Base-by-base conservation (phyloP, 2,113 vertebrate genomes). In the Coptodon bakossiorum region DNA sequence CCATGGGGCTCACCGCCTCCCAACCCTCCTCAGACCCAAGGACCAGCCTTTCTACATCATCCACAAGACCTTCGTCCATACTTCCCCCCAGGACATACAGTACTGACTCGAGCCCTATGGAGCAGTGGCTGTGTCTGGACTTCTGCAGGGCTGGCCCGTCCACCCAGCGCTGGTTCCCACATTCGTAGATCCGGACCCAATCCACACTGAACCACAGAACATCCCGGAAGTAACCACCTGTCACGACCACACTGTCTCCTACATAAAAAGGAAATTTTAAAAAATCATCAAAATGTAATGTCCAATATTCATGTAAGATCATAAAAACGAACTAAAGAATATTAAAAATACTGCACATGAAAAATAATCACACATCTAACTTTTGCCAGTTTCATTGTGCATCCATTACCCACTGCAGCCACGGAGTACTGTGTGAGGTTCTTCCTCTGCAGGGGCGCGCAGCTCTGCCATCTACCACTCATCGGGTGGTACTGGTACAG, bases 151-250 rank as follows among this genome's bases (percentile, higher is more conserved):
- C 92, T 0, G 98, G 98, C 1, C 97, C 98, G 2, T 98, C 97
- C 81, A 95, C 89, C 98, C 98, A 98, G 53, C 90, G 95, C 34
- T 97, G 92, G 38, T 95, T 96, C 79, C 92, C 84, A 92, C 96
- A 96, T 11, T 96, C 96, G 66, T 97, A 98, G 68, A 97, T 94
- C 9, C 95, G 93, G 80, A 98, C 97, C 97, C 97, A 98, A 82
- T 98, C 97, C 95, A 97, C 97, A 1, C 95, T 97, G 86, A 97
- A 97, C 98, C 98, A 98, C 79, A 97, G 93, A 73, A 98, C 96
- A 6, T 98, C 97, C 11, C 96, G 96, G 91, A 97, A 98, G 92
- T 97, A 95, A 3, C 98, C 98, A 1, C 98, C 98, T 3, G 97
- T 98, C 85, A 98, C 97, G n/a, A 94, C 83, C 61, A 96, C 91